Evolutionary conservation across 2,797 vertebrate species (phyloP).

Genomic region (Buceros bicornis): DNA sequence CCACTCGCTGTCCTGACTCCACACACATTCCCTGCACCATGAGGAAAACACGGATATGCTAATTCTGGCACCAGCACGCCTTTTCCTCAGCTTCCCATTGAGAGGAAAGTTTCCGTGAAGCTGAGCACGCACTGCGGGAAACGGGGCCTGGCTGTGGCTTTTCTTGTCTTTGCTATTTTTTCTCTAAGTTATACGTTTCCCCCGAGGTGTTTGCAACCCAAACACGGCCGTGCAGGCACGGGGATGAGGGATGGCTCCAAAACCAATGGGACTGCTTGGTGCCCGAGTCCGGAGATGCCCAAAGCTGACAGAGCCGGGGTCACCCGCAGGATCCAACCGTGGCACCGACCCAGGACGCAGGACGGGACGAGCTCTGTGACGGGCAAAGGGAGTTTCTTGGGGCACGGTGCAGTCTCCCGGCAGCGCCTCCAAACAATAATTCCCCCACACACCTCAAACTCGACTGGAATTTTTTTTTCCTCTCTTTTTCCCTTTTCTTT

Average conservation of each 20-base stretch:
- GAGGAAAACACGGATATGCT: neutral
- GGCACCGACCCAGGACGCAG: neutral
- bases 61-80: neutral
- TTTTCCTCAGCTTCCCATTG: neutral
- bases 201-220: neutral
- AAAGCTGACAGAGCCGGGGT: neutral
- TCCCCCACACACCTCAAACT: slow-evolving; percentile 12
- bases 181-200: neutral
- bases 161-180: neutral
- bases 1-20: neutral
- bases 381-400: neutral
- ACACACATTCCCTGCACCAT: rapidly evolving
- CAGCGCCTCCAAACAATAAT: neutral
- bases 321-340: too few relatives aligned
- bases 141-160: neutral
- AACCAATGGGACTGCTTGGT: neutral
- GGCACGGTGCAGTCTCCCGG: neutral
- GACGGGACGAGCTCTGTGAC: rapidly evolving
- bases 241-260: neutral
- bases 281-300: neutral
- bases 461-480: slow-evolving; percentile 73
- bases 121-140: neutral
- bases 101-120: slow-evolving; percentile 27
- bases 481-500: slow-evolving; percentile 72
- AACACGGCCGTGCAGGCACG: rapidly evolving